phyloP scores from a whole-genome alignment of 2,888 invertebrate genomes.

The Resseliella maxima region DNA sequence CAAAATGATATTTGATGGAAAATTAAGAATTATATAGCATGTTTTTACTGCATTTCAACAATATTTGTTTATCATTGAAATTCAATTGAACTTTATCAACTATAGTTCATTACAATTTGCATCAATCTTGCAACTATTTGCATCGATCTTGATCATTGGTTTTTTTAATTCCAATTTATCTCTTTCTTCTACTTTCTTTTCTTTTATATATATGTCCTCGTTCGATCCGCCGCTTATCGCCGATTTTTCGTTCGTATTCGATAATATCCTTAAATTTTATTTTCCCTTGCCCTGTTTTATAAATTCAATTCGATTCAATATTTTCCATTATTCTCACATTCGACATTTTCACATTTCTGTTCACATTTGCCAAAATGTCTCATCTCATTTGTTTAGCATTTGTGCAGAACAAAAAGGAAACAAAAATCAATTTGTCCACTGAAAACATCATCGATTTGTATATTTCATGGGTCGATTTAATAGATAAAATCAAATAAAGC shows the following conservation, averaged over 20 bases:
- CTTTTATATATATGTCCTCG: too few relatives aligned
- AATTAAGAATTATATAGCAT: neutral
- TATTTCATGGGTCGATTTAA: neutral
- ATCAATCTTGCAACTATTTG: neutral
- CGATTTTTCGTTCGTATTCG: too few relatives aligned
- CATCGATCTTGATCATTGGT: neutral
- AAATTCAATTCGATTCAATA: neutral
- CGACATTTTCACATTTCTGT: neutral
- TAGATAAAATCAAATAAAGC: constrained; percentile 3
- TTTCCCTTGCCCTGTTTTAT: too few relatives aligned
- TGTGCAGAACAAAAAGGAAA: neutral
- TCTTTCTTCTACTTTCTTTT: neutral
- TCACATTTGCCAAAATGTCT: neutral
- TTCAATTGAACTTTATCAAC: constrained; percentile 30
- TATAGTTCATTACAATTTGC: too few relatives aligned
- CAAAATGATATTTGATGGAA: neutral
- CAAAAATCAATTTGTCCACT: neutral
- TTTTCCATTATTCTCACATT: neutral
- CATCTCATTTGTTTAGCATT: neutral
- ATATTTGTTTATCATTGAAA: neutral
- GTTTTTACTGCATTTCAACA: neutral
- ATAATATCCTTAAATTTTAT: too few relatives aligned
- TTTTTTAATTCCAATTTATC: neutral
- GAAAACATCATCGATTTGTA: neutral
- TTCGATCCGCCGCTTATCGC: too few relatives aligned